Percentiles rank a stretch among this genome's conserved stretches.
Evolutionary conservation across 2,113 vertebrate species (phyloP).

Genomic region (Gulo gulo): DNA sequence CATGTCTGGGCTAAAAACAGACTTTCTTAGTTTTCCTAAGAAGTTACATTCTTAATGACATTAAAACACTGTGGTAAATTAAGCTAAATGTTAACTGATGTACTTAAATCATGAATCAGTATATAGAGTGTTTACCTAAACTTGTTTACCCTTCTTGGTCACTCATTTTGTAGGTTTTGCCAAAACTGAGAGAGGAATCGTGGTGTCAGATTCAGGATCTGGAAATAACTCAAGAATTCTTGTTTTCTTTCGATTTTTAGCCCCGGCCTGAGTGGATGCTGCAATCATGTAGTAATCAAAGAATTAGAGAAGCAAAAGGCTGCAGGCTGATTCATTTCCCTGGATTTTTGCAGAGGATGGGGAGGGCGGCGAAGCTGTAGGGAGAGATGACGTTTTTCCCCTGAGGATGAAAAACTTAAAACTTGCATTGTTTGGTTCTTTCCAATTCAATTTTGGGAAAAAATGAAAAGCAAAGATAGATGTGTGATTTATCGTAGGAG

Average conservation of each 20-base stretch:
- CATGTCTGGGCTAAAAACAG: slow-evolving; percentile 86
- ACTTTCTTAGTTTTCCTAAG: slow-evolving; percentile 83
- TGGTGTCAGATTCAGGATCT: slow-evolving; percentile 54
- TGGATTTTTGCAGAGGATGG: background rate
- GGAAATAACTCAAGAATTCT: slow-evolving; percentile 77
- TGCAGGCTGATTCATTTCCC: slow-evolving; percentile 33
- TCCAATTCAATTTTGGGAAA: background rate
- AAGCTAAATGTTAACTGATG: slow-evolving; percentile 69
- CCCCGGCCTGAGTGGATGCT: slow-evolving; percentile 44
- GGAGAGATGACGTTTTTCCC: background rate
- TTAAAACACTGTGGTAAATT: slow-evolving; percentile 79
- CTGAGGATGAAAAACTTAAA: background rate
- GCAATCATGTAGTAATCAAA: slow-evolving; percentile 51
- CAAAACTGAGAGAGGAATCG: slow-evolving; percentile 55
- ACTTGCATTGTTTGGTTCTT: background rate
- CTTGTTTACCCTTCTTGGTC: slow-evolving; percentile 80
- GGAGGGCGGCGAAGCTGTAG: background rate
- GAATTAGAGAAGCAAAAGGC: background rate
- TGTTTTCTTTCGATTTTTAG: slow-evolving; percentile 74
- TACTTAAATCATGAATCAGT: slow-evolving; percentile 76
- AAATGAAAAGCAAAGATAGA: background rate
- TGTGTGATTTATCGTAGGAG: background rate
- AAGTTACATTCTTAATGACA: slow-evolving; percentile 82
- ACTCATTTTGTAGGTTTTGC: slow-evolving; percentile 71
- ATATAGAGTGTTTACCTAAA: slow-evolving; percentile 78